Evolutionary conservation across 35 echinoderm and acorn worm genomes (phyloP).

Genomic region (Eucidaris tribuloides): DNA sequence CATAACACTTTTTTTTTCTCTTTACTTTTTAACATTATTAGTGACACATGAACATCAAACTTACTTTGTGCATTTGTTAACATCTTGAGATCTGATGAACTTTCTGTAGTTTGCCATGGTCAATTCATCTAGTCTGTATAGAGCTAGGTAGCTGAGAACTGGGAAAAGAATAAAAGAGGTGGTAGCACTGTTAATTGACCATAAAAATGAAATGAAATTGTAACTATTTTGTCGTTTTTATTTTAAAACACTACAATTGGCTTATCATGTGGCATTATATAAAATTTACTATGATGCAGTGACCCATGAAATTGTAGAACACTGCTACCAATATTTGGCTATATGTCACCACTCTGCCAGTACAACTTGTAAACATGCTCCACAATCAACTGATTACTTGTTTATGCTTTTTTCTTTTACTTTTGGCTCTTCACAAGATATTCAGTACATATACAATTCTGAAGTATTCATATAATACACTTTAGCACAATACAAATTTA

Average conservation of each 20-base stretch:
- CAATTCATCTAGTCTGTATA: slow-evolving; percentile 87
- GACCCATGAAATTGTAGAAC: background rate
- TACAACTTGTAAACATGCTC: too few relatives aligned
- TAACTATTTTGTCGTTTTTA: too few relatives aligned
- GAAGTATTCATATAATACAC: too few relatives aligned
- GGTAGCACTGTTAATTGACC: background rate
- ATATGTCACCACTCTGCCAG: background rate
- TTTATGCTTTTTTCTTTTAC: too few relatives aligned
- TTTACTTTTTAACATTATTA: too few relatives aligned
- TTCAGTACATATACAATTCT: too few relatives aligned
- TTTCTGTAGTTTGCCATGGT: slow-evolving; percentile 78
- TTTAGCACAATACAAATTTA: too few relatives aligned
- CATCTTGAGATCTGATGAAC: slow-evolving; percentile 89
- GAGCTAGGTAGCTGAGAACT: slow-evolving; percentile 85
- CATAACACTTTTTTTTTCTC: too few relatives aligned
- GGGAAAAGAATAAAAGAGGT: slow-evolving; percentile 10
- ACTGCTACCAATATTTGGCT: background rate
- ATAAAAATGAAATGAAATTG: background rate
- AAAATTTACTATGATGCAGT: background rate
- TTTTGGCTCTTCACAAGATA: too few relatives aligned
- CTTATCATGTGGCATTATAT: background rate
- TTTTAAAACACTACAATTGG: background rate
- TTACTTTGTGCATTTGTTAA: slow-evolving; percentile 97
- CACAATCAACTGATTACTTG: too few relatives aligned
- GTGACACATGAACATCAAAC: too few relatives aligned